phyloP scores from a whole-genome alignment of 2,113 vertebrate genomes.

The Psilopogon haemacephalus region DNA sequence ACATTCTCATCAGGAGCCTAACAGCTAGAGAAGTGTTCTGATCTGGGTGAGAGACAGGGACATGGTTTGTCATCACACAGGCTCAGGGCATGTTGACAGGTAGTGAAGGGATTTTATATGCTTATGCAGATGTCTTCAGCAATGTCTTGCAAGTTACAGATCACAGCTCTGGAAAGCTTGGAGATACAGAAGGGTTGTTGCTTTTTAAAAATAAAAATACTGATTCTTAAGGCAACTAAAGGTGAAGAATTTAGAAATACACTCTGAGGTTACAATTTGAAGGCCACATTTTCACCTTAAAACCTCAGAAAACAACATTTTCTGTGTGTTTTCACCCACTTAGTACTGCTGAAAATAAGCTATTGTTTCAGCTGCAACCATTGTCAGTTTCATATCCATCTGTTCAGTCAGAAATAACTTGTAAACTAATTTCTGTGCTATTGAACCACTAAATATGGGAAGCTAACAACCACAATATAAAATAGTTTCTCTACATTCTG shows the following conservation, averaged over 20 bases:
- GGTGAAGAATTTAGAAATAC: not conserved
- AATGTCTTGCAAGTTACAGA: constrained; percentile 11
- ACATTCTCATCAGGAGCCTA: not conserved
- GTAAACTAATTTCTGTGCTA: not conserved
- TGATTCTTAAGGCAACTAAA: not conserved
- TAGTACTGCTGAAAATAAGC: not conserved
- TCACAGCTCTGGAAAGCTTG: not conserved
- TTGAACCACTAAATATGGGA: not conserved
- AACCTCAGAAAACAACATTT: not conserved
- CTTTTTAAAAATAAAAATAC: not conserved
- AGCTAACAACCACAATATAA: not conserved
- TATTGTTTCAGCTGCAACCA: not conserved
- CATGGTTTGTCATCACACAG: not conserved
- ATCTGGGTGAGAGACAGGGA: not conserved
- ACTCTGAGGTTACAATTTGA: not conserved
- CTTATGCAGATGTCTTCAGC: not conserved
- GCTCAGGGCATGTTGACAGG: not conserved
- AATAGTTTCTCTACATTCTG: not conserved
- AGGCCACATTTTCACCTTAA: not conserved
- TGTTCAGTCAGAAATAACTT: not conserved
- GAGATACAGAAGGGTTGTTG: not conserved
- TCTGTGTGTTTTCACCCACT: not conserved
- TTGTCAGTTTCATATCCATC: not conserved
- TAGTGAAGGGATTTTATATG: not conserved
- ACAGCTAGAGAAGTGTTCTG: not conserved